A percentile compares a stretch with the other conserved stretches of the same genome.
These are phyloP conservation scores for Heterocephalus glaber DNA, from an alignment of 2,113 vertebrate species.

Conservation along the genomic window DNA sequence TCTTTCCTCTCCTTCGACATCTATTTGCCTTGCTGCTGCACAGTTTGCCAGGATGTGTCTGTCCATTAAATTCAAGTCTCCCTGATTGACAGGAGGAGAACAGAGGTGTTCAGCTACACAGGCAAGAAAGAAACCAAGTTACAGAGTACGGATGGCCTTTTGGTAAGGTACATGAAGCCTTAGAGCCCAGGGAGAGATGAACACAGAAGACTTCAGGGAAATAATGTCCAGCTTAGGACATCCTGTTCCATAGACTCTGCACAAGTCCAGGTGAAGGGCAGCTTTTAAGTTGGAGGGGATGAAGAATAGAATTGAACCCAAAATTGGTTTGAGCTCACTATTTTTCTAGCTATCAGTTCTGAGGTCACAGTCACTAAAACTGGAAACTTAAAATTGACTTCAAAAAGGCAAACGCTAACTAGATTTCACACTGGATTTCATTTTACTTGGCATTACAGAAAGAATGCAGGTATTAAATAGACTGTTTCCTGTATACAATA, in stretches of 20 bases:
- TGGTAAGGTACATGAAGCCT: background rate
- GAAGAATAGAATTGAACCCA: slow-evolving; percentile 71
- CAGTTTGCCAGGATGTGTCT: background rate
- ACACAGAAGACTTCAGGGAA: slow-evolving; percentile 53
- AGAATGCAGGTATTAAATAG: slow-evolving; percentile 89
- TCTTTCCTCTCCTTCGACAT: slow-evolving; percentile 53
- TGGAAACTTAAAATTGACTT: slow-evolving; percentile 90
- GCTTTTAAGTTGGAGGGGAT: slow-evolving; percentile 71
- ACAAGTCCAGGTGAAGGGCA: slow-evolving; percentile 81
- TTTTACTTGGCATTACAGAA: slow-evolving; percentile 89
- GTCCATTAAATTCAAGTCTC: slow-evolving; percentile 55
- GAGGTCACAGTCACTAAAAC: slow-evolving; percentile 87
- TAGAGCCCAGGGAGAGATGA: background rate
- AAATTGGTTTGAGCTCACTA: slow-evolving; percentile 73
- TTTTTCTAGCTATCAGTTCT: slow-evolving; percentile 87
- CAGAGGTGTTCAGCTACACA: background rate
- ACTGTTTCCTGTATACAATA: slow-evolving; percentile 89
- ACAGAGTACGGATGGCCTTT: background rate
- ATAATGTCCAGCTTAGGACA: slow-evolving; percentile 14
- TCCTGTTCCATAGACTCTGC: background rate
- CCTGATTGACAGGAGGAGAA: slow-evolving; percentile 47
- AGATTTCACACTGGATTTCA: slow-evolving; percentile 90
- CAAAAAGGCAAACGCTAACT: slow-evolving; percentile 89
- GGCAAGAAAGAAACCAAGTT: background rate
- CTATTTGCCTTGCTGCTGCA: slow-evolving; percentile 66